Evolutionary conservation across 2,797 vertebrate genomes (phyloP).

Genomic region (Octomys mimax): DNA sequence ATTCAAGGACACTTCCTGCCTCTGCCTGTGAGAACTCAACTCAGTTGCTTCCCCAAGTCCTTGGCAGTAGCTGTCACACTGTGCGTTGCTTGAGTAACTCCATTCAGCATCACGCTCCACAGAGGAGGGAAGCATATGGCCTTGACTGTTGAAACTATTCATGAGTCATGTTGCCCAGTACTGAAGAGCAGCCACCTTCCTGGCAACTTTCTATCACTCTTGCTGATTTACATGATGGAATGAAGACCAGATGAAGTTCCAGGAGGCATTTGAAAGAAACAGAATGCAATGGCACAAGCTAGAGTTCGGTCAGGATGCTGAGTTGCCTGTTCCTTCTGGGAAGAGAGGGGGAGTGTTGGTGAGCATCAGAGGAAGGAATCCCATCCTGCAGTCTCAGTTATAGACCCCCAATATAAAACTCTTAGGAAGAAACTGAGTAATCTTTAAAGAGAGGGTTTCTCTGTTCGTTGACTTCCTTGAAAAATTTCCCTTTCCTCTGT

Average conservation of each 20-base stretch:
- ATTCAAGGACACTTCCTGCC: conserved; percentile 19
- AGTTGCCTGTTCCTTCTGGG: conserved; percentile 60
- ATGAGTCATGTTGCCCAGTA: conserved; percentile 65
- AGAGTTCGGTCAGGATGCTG: conserved; percentile 71
- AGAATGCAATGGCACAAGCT: conserved; percentile 58
- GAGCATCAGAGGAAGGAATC: conserved; percentile 36
- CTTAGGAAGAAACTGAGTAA: conserved; percentile 13
- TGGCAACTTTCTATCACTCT: conserved; percentile 66
- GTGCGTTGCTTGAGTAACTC: conserved; percentile 47
- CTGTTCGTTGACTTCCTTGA: not conserved
- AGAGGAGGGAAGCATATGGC: conserved; percentile 72
- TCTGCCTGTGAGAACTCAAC: not conserved
- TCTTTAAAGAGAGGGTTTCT: not conserved
- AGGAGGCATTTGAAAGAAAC: conserved; percentile 57
- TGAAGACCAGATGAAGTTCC: conserved; percentile 74
- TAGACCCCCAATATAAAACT: not conserved
- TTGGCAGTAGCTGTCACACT: conserved; percentile 58
- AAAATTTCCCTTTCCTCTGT: not conserved
- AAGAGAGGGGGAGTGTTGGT: conserved; percentile 41
- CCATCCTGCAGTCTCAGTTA: not conserved
- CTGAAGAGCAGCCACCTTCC: conserved; percentile 73
- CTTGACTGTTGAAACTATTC: conserved; percentile 76
- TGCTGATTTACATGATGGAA: conserved; percentile 69
- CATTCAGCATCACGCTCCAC: not conserved
- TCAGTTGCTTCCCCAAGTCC: not conserved